phyloP scores from a whole-genome alignment of 2,113 vertebrate genomes.

The Sinocyclocheilus anophthalmus region DNA sequence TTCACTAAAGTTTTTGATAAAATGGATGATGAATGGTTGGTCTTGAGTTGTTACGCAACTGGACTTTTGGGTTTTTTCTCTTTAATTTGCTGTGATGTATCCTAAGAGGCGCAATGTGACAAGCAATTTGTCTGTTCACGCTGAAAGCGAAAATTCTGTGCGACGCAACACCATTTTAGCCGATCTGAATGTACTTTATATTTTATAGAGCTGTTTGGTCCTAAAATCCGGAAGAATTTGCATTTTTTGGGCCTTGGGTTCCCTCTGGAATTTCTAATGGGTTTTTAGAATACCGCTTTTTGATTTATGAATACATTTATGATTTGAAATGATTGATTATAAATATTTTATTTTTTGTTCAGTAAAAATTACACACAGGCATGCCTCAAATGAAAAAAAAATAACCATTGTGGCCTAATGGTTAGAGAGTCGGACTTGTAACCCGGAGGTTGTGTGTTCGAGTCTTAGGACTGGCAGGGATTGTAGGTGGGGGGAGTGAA shows the following conservation, averaged over 20 bases:
- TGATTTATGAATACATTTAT: background rate
- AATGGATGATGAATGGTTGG: constrained; percentile 28
- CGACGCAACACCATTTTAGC: background rate
- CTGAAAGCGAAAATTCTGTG: background rate
- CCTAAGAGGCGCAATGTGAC: background rate
- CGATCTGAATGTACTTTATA: background rate
- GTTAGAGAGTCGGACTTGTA: too few relatives aligned
- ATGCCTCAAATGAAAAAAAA: background rate
- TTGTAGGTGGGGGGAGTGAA: too few relatives aligned
- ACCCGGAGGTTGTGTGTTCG: too few relatives aligned
- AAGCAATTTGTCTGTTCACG: background rate
- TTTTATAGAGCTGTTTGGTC: background rate
- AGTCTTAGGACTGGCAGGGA: too few relatives aligned
- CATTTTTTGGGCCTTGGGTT: background rate
- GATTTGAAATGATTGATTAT: background rate
- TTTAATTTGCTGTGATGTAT: background rate
- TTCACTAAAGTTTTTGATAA: constrained; percentile 9
- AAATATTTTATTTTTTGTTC: background rate
- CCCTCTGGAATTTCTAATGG: background rate
- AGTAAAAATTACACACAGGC: background rate
- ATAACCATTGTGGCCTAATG: too few relatives aligned
- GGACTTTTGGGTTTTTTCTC: background rate
- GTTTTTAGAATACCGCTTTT: background rate
- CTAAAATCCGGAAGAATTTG: background rate
- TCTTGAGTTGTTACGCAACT: background rate